Base-by-base conservation (phyloP, 1,140 invertebrate genomes). In the Pissodes strobi region DNA sequence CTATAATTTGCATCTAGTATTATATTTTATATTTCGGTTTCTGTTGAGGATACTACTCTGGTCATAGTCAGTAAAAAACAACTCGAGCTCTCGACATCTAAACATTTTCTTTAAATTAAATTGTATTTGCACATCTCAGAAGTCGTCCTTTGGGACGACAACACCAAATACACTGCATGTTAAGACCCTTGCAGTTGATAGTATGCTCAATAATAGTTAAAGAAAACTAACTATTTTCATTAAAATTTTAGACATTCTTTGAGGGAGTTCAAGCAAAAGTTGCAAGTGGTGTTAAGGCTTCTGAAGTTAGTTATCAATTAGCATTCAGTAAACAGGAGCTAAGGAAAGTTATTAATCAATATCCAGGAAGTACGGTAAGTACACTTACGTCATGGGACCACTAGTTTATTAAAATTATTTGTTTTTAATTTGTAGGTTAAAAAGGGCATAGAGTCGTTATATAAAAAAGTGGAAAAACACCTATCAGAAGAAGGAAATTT, bases 381-480 rank as follows among this genome's bases (percentile, higher is more conserved):
- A 51, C n/a, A 5, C n/a, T 13, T 39, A 6, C 25, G n/a, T n/a
- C n/a, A n/a, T n/a, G n/a, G n/a, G n/a, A n/a, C n/a, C n/a, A n/a
- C n/a, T n/a, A n/a, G n/a, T n/a, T n/a, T n/a, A n/a, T n/a, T n/a
- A n/a, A n/a, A n/a, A n/a, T n/a, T 27, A 27, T 5, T 27, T 27
- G 25, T 27, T 27, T 27, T 39, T 39, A 39, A 6, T 39, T n/a
- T n/a, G 2, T 43, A 77, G 74, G 95, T 99, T 2, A 98, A 98
- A 79, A 94, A 93, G 79, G 95, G 95, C 0, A 80, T 99, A 21
- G 96, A 98, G 76, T 88, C 93, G 76, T 82, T 99, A 48, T 99
- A 98, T 79, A 92, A 90, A 77, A 98, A 97, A 81, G 94, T 99
- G 13, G 97, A 97, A 74, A 98, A 99, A 82, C 95, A 98, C 81